Percentiles rank a stretch among this genome's conserved stretches.
Conservation (phyloP, 2,888 invertebrate genomes). For the Orchesella flavescens region DNA sequence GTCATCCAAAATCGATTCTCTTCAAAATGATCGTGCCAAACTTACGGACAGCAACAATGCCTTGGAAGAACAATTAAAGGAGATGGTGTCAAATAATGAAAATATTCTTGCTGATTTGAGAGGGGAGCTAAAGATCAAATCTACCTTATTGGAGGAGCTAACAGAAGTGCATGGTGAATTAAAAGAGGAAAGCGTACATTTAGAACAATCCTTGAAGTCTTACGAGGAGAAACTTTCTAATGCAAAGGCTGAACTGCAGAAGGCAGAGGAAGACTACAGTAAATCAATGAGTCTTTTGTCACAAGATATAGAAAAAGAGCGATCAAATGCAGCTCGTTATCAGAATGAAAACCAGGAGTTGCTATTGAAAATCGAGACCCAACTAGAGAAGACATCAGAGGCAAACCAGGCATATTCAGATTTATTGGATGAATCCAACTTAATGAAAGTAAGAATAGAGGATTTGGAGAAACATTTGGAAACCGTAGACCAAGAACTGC, state of each 20-base stretch:
- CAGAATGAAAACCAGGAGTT: too few relatives aligned
- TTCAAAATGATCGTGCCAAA: background rate
- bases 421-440: conserved; percentile 73
- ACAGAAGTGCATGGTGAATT: background rate
- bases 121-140: background rate
- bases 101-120: background rate
- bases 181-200: background rate
- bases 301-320: conserved; percentile 13
- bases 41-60: background rate
- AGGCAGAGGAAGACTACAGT: conserved; percentile 36
- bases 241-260: background rate
- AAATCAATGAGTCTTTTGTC: background rate
- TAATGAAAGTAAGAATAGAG: conserved; percentile 79
- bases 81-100: background rate
- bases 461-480: conserved; percentile 77
- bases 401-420: too few relatives aligned
- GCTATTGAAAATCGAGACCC: too few relatives aligned
- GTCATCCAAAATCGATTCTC: background rate
- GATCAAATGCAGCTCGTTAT: too few relatives aligned
- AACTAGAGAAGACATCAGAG: too few relatives aligned
- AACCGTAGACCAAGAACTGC: conserved; percentile 77
- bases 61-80: background rate
- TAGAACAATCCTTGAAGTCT: background rate
- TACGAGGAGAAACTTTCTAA: background rate
- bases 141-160: background rate